Evolutionary conservation across 2,797 vertebrate species (phyloP), one percentile per base, ranked within the genome.

Genomic region (Pipistrellus pygmaeus): DNA sequence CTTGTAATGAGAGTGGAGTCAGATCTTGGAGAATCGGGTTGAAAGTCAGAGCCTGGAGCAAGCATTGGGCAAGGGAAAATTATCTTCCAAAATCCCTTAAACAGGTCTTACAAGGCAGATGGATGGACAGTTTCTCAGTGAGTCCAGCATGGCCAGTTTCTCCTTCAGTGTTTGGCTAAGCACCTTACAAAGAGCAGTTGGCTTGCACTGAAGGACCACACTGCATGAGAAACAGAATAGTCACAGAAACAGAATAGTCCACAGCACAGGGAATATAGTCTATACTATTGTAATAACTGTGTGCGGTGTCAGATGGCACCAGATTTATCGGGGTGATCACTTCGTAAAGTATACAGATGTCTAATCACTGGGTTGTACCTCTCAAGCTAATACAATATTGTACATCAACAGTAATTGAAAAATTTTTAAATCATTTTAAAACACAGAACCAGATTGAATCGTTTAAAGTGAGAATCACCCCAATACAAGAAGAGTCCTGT

Each of bases 41-140:
- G 83, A 57, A 90, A 78, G 68, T 76, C 32, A 93, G 57, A 57
- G 88, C 62, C 82, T 20, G 14, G 17, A 89, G 55, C 27, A 38
- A 62, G 72, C 38, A 60, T 32, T 25, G 48, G 23, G 15, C 12
- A 53, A 64, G 38, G 55, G 32, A 57, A 51, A 81, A 27, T 20
- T 53, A 32, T 41, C 77, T 72, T 72, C 75, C 57, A 71, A 32
- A 53, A 38, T 78, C 51, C 51, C 64, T 78, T 76, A 6, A 27
- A 27, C 93, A n/a, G 14, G 35, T 15, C 60, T 62, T 15, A 0
- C 0, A 9, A 48, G 51, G 27, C 46, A 53, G 35, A 68, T 25
- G 38, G 78, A 71, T 85, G 53, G 9, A 18, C 9, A 32, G 41
- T 32, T 35, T 85, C 62, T 85, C 60, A 8, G 1, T 1, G 57